phyloP scores from a whole-genome alignment of 2,797 vertebrate genomes.

The Todus mexicanus region DNA sequence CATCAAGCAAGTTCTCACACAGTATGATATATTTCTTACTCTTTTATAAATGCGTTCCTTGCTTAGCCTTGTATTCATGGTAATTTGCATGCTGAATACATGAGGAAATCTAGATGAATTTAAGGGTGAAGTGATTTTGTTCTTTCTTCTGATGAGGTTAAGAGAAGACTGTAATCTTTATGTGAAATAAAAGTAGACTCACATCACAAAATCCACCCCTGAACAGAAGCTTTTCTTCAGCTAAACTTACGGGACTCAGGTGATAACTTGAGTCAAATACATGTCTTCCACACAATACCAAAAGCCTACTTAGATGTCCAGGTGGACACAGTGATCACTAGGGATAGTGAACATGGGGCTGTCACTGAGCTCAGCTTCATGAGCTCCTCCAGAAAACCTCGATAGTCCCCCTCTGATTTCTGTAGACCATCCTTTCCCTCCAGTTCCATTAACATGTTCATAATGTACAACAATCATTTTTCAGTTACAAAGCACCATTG shows the following conservation, averaged over 20 bases:
- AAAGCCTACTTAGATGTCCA: not conserved
- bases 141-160: not conserved
- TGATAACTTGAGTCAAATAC: not conserved
- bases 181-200: not conserved
- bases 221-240: not conserved
- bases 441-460: not conserved
- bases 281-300: not conserved
- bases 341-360: not conserved
- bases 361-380: not conserved
- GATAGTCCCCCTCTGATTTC: not conserved
- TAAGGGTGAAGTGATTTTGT: not conserved
- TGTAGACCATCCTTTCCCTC: not conserved
- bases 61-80: not conserved
- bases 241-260: not conserved
- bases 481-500: not conserved
- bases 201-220: not conserved
- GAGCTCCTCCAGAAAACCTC: not conserved
- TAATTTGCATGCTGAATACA: not conserved
- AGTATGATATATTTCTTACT: not conserved
- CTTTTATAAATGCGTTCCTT: not conserved
- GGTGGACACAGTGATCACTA: accelerated
- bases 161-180: not conserved
- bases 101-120: not conserved
- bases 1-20: not conserved
- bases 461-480: not conserved